A percentile compares a stretch with the other conserved stretches of the same genome.
phyloP scores from a whole-genome alignment of 2,888 invertebrate genomes.

The Apamea crenata region DNA sequence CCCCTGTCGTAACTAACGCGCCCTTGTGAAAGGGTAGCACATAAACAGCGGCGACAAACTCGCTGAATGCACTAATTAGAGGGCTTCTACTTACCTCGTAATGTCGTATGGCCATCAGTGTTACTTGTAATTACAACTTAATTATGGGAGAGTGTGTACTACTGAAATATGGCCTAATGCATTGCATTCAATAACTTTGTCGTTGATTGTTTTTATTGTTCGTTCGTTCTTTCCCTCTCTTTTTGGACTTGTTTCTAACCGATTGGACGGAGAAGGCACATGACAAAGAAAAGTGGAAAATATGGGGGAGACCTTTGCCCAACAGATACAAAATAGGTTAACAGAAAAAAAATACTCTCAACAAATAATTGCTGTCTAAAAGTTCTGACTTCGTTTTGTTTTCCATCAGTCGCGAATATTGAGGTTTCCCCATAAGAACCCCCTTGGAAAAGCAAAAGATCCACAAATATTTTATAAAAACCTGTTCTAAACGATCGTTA shows the following conservation, averaged over 20 bases:
- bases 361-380: background rate
- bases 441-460: background rate
- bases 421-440: background rate
- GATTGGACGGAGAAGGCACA: too few species aligned
- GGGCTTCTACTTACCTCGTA: background rate
- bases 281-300: too few species aligned
- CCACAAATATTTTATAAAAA: background rate
- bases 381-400: background rate
- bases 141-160: slow-evolving; percentile 5
- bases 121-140: background rate
- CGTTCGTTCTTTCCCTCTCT: background rate
- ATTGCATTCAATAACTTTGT: background rate
- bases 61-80: slow-evolving; percentile 9
- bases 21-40: slow-evolving; percentile 4
- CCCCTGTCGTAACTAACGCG: background rate
- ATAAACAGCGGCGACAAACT: slow-evolving; percentile 5
- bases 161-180: background rate
- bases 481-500: background rate
- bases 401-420: background rate
- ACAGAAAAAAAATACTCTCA: too few species aligned
- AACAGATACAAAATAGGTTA: too few species aligned
- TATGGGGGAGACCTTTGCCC: too few species aligned
- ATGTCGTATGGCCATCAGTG: background rate
- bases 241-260: too few species aligned
- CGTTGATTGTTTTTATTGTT: background rate